These are phyloP conservation scores for Lepidurus couesii DNA, from an alignment of 1,140 invertebrate genomes.

Conservation along the genomic window DNA sequence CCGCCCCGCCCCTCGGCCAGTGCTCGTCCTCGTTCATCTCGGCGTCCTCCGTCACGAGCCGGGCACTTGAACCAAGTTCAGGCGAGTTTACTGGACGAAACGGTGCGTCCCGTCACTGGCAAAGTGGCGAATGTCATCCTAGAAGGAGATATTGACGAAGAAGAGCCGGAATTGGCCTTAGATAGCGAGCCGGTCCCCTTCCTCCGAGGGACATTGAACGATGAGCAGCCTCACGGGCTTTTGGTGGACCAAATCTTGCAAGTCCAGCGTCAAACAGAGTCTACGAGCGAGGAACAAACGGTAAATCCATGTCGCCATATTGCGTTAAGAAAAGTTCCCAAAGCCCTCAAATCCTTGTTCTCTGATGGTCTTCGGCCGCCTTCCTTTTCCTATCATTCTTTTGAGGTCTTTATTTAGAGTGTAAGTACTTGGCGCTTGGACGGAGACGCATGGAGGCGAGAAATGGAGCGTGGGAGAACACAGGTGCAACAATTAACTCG, in stretches of 20 bases:
- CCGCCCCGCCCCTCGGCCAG: not conserved
- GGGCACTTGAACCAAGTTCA: constrained; percentile 7
- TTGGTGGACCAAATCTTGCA: constrained; percentile 2
- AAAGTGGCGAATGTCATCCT: constrained; percentile 1
- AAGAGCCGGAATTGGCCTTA: not conserved
- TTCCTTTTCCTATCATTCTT: no score
- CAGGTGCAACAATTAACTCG: constrained; percentile 6
- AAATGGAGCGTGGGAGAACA: constrained; percentile 14
- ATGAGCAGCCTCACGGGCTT: not conserved
- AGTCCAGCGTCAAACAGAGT: constrained; percentile 1
- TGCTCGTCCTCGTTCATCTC: not conserved
- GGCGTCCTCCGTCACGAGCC: not conserved
- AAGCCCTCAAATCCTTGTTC: not conserved
- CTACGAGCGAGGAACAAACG: not conserved
- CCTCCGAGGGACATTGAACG: not conserved
- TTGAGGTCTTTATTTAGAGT: not conserved
- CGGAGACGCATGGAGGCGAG: not conserved
- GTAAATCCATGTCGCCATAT: not conserved
- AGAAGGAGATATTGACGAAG: not conserved
- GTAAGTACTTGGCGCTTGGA: not conserved
- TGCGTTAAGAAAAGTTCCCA: not conserved
- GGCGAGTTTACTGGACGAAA: constrained; percentile 8
- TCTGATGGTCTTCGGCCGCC: not conserved
- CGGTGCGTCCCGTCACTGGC: not conserved
- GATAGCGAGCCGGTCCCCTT: not conserved